A percentile compares a stretch with the other conserved stretches of the same genome.
These are phyloP conservation scores for Caenorhabditis remanei DNA, from an alignment of 1,140 invertebrate genomes.

Conservation along the genomic window DNA sequence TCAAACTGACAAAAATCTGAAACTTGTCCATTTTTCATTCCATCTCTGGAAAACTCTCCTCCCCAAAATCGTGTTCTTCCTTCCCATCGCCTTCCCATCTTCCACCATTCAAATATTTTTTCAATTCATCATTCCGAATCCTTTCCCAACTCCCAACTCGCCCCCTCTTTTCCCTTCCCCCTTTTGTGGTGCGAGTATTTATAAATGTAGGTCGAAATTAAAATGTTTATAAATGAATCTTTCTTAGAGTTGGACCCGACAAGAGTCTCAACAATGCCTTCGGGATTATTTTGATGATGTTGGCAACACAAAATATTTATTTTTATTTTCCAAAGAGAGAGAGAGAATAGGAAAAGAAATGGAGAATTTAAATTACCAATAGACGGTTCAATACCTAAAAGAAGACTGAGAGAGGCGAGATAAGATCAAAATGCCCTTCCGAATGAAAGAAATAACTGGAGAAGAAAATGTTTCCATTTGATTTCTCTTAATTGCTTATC, in stretches of 20 bases:
- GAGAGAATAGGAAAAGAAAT: neutral
- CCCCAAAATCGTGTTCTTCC: neutral
- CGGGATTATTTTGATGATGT: conserved; percentile 54
- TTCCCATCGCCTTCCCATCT: neutral
- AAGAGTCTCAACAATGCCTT: conserved; percentile 31
- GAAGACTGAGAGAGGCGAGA: neutral
- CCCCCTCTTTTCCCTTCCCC: neutral
- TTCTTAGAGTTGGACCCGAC: neutral
- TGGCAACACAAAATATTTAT: conserved; percentile 34
- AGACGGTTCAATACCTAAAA: neutral
- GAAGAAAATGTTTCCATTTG: conserved; percentile 35
- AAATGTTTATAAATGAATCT: conserved; percentile 51
- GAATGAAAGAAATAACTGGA: neutral
- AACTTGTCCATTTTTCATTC: too few relatives aligned
- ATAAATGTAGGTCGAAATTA: conserved; percentile 5
- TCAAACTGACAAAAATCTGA: too few relatives aligned
- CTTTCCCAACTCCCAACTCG: neutral
- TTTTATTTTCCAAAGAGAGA: neutral
- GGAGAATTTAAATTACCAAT: neutral
- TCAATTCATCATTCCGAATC: neutral
- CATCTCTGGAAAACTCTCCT: neutral
- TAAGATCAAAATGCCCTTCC: neutral
- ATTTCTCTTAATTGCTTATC: conserved; percentile 34
- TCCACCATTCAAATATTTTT: conserved; percentile 3
- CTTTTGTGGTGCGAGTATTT: neutral